Evolutionary conservation across 2,113 vertebrate genomes (phyloP).

Genomic region (Marmota flaviventris): DNA sequence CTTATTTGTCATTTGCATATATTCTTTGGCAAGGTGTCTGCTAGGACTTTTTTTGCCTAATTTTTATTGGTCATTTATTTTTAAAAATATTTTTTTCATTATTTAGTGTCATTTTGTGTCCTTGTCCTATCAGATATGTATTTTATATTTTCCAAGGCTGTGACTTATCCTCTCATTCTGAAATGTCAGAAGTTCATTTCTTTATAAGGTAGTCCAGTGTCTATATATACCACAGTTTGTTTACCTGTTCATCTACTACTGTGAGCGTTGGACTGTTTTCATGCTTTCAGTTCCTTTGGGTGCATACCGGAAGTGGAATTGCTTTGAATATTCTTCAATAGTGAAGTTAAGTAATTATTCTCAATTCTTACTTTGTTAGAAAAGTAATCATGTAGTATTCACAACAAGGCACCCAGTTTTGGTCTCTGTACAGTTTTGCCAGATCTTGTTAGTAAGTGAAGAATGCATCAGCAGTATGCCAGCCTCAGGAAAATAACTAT

Average conservation of each 20-base stretch:
- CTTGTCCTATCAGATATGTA: neutral
- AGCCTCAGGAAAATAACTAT: neutral
- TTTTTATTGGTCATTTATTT: neutral
- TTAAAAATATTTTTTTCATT: neutral
- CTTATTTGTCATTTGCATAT: neutral
- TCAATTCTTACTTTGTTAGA: constrained; percentile 14
- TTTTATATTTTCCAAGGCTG: neutral
- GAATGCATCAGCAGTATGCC: neutral
- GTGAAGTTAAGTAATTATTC: neutral
- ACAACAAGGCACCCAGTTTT: neutral
- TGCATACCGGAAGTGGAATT: neutral
- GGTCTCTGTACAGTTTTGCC: neutral
- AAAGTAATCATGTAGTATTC: neutral
- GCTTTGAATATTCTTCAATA: neutral
- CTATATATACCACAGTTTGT: too few relatives aligned
- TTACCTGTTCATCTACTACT: too few relatives aligned
- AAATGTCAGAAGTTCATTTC: neutral
- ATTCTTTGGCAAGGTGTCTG: neutral
- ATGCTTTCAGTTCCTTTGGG: too few relatives aligned
- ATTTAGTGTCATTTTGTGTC: neutral
- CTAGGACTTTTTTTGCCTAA: neutral
- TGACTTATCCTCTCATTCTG: neutral
- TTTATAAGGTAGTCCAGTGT: neutral
- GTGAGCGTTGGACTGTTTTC: too few relatives aligned
- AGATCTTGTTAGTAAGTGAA: neutral